Evolutionary conservation across 2,797 vertebrate species (phyloP), one percentile per base, ranked within the genome.

Genomic region (Gymnocypris eckloni): DNA sequence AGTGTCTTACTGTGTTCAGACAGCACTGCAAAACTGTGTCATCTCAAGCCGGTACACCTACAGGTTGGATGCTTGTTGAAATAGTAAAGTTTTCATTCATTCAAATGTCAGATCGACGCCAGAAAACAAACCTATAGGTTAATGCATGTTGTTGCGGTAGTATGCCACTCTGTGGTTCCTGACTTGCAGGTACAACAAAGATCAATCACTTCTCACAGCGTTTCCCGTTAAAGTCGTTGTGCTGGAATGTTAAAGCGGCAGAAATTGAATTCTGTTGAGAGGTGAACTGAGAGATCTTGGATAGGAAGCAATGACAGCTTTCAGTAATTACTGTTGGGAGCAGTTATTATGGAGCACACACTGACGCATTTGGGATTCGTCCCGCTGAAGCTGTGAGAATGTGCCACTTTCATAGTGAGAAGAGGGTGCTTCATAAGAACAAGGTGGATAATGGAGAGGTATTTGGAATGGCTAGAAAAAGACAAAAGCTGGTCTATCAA

Each of bases 41-140:
- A 50, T 66, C 75, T 61, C 52, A 11, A 59, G 71, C 50, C 77
- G 45, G 78, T 86, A 69, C 79, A 88, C 87, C 89, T 77, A 90
- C 89, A 90, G 89, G 89, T 90, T 88, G 87, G 81, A 87, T 48
- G 67, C 87, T 88, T 56, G 70, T 81, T 84, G 84, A 64, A 79
- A 76, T 76, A 28, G 56, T 13, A 45, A 54, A 67, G 52, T 59
- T 50, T 67, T 39, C 69, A 20, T 59, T 69, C 1, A 18, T 33
- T 33, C 33, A 33, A 33, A 2, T 67, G 64, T 52, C 28, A 4
- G 28, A 69, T 11, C 1, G 18, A 67, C 61, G 48, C 20, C n/a
- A 52, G 33, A 67, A 37, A 75, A 83, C 20, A 59, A 59, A 28
- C 39, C 33, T 56, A n/a, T 52, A 50, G 56, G 61, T 59, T 45